Conservation (phyloP, 2,888 invertebrate genomes). For the Acanthosepion esculentum region DNA sequence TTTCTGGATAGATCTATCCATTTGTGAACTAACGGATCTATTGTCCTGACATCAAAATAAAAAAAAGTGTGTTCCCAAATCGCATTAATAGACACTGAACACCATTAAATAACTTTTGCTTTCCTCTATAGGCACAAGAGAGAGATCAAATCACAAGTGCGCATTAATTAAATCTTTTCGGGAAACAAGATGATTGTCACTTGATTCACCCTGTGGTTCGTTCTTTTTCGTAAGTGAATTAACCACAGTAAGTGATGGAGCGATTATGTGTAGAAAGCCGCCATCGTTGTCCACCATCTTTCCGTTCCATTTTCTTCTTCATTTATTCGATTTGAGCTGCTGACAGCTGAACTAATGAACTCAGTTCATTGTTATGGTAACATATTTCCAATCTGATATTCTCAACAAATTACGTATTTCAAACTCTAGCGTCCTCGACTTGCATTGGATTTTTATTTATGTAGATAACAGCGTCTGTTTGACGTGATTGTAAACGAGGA, state of each 20-base stretch:
- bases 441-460: neutral
- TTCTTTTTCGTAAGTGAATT: conserved; percentile 21
- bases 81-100: neutral
- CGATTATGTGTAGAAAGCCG: neutral
- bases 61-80: neutral
- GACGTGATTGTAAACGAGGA: neutral
- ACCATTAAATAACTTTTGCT: neutral
- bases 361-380: neutral
- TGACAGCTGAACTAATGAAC: neutral
- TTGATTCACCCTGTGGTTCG: neutral
- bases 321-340: neutral
- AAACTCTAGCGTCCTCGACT: neutral
- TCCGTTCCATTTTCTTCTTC: neutral
- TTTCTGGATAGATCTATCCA: neutral
- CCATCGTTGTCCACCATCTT: neutral
- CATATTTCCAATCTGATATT: conserved; percentile 33
- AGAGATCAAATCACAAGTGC: neutral
- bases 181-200: conserved; percentile 12
- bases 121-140: neutral
- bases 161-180: neutral
- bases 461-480: neutral
- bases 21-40: neutral
- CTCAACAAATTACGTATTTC: neutral
- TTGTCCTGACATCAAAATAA: neutral
- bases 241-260: neutral